Conservation (phyloP, 2,888 invertebrate genomes). For the Pyrocoelia pectoralis region DNA sequence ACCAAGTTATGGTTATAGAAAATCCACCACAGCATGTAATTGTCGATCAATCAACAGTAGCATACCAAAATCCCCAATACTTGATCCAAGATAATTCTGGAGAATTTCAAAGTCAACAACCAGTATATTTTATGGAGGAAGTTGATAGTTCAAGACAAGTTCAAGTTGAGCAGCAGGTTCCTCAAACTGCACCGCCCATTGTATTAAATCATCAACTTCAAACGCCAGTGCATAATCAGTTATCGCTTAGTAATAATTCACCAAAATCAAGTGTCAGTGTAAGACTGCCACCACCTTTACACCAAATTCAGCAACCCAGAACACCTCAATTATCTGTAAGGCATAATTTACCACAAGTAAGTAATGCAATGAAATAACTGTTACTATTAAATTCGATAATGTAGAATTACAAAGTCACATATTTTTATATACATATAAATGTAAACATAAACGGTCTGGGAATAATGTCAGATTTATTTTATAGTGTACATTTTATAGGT, state of each 20-base stretch:
- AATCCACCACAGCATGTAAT: slow-evolving; percentile 60
- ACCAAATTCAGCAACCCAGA: slow-evolving; percentile 15
- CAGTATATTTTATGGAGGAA: slow-evolving; percentile 51
- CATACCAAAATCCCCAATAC: slow-evolving; percentile 49
- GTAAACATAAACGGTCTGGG: too few species aligned
- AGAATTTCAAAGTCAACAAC: slow-evolving; percentile 41
- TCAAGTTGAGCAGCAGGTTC: slow-evolving; percentile 30
- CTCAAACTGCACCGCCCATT: slow-evolving; percentile 45
- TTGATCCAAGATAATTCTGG: slow-evolving; percentile 41
- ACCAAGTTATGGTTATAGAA: slow-evolving; percentile 60
- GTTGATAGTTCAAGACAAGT: slow-evolving; percentile 30
- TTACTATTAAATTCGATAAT: too few species aligned
- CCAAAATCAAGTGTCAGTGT: slow-evolving; percentile 25
- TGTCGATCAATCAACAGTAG: slow-evolving; percentile 50
- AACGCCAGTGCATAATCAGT: slow-evolving; percentile 16
- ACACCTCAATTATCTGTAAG: slow-evolving; percentile 20
- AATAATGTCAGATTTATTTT: not conserved
- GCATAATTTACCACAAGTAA: slow-evolving; percentile 32
- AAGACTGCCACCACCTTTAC: slow-evolving; percentile 1
- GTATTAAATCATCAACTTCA: slow-evolving; percentile 50
- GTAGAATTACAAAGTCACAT: too few species aligned
- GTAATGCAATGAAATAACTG: not conserved
- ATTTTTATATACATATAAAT: too few species aligned
- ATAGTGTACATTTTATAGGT: not conserved
- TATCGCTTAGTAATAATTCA: slow-evolving; percentile 22